These are phyloP conservation scores for Scaptomyza pallida DNA, from an alignment of 1,140 invertebrate genomes.

Conservation along the genomic window DNA sequence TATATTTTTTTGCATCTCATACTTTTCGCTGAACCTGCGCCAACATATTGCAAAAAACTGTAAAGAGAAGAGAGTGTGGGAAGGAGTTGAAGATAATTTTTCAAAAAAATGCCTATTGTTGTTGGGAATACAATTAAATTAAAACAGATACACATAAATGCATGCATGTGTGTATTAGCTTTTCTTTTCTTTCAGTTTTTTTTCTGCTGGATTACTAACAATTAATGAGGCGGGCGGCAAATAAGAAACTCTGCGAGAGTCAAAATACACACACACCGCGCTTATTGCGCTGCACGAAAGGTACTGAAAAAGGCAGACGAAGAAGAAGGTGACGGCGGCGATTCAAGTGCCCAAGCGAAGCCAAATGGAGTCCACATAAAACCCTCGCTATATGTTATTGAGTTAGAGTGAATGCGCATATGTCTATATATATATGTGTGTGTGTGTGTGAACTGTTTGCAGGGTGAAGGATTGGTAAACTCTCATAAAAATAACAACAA, in stretches of 20 bases:
- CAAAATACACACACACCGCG: constrained; percentile 63
- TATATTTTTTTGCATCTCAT: constrained; percentile 45
- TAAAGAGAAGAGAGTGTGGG: constrained; percentile 43
- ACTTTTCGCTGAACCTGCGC: constrained; percentile 68
- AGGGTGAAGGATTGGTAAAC: constrained; percentile 43
- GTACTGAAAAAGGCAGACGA: constrained; percentile 66
- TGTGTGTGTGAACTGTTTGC: constrained; percentile 14
- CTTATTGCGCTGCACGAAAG: constrained; percentile 77
- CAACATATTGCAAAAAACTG: constrained; percentile 66
- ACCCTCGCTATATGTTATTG: constrained; percentile 32
- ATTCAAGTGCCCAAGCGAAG: constrained; percentile 60
- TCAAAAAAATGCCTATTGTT: constrained; percentile 5
- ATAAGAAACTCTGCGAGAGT: constrained; percentile 61
- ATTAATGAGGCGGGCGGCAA: constrained; percentile 62
- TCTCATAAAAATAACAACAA: constrained; percentile 70
- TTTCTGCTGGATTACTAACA: constrained; percentile 42
- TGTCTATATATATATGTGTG: constrained; percentile 1
- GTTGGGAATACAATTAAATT: constrained; percentile 24
- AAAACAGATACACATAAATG: constrained; percentile 16
- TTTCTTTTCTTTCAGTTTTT: constrained; percentile 3
- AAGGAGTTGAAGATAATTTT: constrained; percentile 26
- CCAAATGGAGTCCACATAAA: constrained; percentile 71
- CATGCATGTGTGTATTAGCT: constrained; percentile 9
- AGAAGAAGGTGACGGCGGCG: constrained; percentile 28
- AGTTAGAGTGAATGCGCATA: constrained; percentile 19